Base-by-base conservation (phyloP, 2,888 invertebrate genomes). In the Crocallis elinguaria region DNA sequence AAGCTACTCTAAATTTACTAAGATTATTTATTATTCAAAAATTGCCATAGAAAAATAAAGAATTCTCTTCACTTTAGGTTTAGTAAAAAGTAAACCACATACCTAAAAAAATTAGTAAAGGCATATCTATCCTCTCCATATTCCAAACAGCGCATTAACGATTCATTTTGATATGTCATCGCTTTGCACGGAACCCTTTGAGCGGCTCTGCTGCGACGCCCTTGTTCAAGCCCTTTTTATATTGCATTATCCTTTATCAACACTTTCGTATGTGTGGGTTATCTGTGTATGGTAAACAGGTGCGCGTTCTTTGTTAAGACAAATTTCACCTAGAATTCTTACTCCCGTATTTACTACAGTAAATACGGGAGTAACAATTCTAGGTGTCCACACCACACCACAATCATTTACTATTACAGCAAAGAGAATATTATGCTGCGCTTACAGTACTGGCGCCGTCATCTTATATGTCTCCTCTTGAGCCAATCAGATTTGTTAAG, bases 91-190 rank as follows among this genome's bases (percentile, higher is more conserved):
- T n/a, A n/a, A n/a, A n/a, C n/a, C n/a, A 19, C 6, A 3, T 19
- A 19, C 6, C 19, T 11, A 19, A 13, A 13, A 21, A 2, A n/a
- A 21, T 27, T 12, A 33, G 1, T 0, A 19, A 35, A 33, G 36
- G 23, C 45, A 38, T 16, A 36, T 79, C 77, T 44, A 71, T 43
- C 1, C 49, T 27, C 59, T 52, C 67, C 17, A 49, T 71, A 54
- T 67, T 67, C 58, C 64, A 66, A 61, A 46, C 64, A 64, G 52
- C 79, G 75, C 84, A 88, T 88, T 88, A 88, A 77, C 82, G 76
- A 86, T 88, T 83, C 85, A 84, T 88, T 88, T 81, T 87, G 88
- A 86, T 83, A 84, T 86, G 85, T 88, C 89, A 88, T 88, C 85
- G 77, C 73, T 66, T 56, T 73, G 67, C 70, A 64, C 73, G 59